Percentiles rank a stretch among this genome's conserved stretches.
phyloP scores from a whole-genome alignment of 2,113 vertebrate species.

The Lepisosteus oculatus region DNA sequence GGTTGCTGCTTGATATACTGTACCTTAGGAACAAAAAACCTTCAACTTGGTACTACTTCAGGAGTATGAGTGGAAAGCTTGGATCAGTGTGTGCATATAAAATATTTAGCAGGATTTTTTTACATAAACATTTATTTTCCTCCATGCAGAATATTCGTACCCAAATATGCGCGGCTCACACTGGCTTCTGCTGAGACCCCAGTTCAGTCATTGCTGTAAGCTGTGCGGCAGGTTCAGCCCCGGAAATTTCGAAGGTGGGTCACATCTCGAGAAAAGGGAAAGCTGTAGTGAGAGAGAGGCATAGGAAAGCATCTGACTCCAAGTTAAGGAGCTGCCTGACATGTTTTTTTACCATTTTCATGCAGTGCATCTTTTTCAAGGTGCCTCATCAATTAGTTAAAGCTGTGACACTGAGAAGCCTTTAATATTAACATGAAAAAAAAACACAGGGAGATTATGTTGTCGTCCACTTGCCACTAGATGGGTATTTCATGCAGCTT shows the following conservation, averaged over 20 bases:
- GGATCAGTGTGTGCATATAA: slow-evolving; percentile 59
- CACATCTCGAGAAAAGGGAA: slow-evolving; percentile 26
- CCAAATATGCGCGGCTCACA: no score
- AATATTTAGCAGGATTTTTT: slow-evolving; percentile 46
- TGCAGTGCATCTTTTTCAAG: slow-evolving; percentile 60
- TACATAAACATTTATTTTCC: no score
- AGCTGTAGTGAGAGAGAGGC: slow-evolving; percentile 37
- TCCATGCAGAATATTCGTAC: no score
- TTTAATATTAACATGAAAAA: slow-evolving; percentile 51
- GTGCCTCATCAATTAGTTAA: slow-evolving; percentile 72
- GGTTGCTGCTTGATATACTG: slow-evolving; percentile 52
- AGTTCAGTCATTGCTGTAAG: no score
- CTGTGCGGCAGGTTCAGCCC: no score
- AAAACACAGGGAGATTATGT: slow-evolving; percentile 55
- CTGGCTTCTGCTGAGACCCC: no score
- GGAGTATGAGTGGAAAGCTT: slow-evolving; percentile 43
- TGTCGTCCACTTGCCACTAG: slow-evolving; percentile 64
- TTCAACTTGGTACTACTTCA: slow-evolving; percentile 29
- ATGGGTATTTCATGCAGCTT: slow-evolving; percentile 50
- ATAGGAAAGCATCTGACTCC: slow-evolving; percentile 27
- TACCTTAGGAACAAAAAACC: slow-evolving; percentile 32
- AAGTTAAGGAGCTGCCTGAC: slow-evolving; percentile 57
- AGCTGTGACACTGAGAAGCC: slow-evolving; percentile 52
- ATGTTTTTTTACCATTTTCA: slow-evolving; percentile 17
- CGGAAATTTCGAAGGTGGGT: no score